These are phyloP conservation scores for Parasteatoda lunata DNA, from an alignment of 2,888 invertebrate species.

Conservation along the genomic window DNA sequence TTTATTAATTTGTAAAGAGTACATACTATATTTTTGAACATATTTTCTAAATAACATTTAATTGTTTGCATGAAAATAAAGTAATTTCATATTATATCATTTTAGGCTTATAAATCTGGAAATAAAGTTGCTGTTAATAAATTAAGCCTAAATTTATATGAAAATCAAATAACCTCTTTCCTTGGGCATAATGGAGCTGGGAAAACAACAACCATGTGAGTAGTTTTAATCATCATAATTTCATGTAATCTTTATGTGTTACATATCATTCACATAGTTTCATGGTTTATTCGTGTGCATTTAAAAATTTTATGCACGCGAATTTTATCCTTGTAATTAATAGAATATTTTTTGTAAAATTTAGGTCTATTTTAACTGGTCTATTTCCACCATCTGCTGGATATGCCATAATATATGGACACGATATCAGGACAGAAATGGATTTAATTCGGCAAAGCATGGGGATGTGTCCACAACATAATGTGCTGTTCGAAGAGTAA, in stretches of 20 bases:
- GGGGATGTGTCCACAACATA: slow-evolving; percentile 91
- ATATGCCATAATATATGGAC: slow-evolving; percentile 81
- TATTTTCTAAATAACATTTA: background rate
- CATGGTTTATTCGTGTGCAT: background rate
- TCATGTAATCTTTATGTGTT: background rate
- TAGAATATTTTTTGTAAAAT: too few species aligned
- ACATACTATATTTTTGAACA: too few species aligned
- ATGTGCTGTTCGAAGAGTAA: slow-evolving; percentile 81
- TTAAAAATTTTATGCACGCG: background rate
- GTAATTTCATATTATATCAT: slow-evolving; percentile 16
- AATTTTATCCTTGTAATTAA: background rate
- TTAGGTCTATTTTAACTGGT: slow-evolving; percentile 82
- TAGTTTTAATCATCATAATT: background rate
- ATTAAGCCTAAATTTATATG: slow-evolving; percentile 85
- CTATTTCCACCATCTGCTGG: slow-evolving; percentile 85
- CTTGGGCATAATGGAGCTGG: slow-evolving; percentile 94
- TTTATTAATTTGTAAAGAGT: too few species aligned
- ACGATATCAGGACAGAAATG: slow-evolving; percentile 78
- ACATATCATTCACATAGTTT: background rate
- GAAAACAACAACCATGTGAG: slow-evolving; percentile 89
- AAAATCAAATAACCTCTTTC: slow-evolving; percentile 88
- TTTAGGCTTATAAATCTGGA: slow-evolving; percentile 78
- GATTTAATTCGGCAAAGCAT: slow-evolving; percentile 80
- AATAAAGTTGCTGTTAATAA: slow-evolving; percentile 82
- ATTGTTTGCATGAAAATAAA: background rate